These are phyloP conservation scores for Oithona nana DNA, from an alignment of 2,888 invertebrate genomes.

Conservation along the genomic window DNA sequence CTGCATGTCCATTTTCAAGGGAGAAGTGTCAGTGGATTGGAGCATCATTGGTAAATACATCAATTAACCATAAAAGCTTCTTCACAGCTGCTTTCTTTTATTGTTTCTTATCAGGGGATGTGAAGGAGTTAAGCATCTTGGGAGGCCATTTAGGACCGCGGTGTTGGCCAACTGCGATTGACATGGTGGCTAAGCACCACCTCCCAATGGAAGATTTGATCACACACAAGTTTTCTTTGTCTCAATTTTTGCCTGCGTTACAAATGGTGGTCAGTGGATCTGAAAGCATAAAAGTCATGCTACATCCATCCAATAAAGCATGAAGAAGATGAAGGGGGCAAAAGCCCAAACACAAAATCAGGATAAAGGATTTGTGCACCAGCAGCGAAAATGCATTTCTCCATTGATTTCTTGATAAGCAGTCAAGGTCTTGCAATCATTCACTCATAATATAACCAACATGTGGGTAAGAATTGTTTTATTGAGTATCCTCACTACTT, in stretches of 20 bases:
- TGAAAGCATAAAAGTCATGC: background rate
- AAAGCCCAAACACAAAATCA: too few relatives aligned
- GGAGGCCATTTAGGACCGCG: conserved; percentile 7
- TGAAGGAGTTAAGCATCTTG: background rate
- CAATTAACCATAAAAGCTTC: background rate
- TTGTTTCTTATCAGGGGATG: background rate
- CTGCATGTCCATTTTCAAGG: background rate
- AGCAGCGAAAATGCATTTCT: too few relatives aligned
- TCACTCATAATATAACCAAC: too few relatives aligned
- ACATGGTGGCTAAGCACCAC: background rate
- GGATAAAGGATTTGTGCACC: too few relatives aligned
- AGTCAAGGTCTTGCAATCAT: too few relatives aligned
- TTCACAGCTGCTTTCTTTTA: background rate
- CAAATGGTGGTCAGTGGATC: background rate
- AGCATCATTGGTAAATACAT: conserved; percentile 10
- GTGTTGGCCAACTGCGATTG: conserved; percentile 5
- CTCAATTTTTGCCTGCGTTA: background rate
- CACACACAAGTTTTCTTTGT: background rate
- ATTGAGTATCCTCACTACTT: too few relatives aligned
- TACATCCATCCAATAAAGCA: too few relatives aligned
- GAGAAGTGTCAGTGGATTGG: conserved; percentile 10
- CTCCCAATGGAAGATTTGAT: background rate
- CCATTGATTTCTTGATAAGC: too few relatives aligned
- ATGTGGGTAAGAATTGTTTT: too few relatives aligned
- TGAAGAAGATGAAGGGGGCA: too few relatives aligned